Evolutionary conservation across 2,113 vertebrate genomes (phyloP).

Genomic region (Oncorhynchus masou): DNA sequence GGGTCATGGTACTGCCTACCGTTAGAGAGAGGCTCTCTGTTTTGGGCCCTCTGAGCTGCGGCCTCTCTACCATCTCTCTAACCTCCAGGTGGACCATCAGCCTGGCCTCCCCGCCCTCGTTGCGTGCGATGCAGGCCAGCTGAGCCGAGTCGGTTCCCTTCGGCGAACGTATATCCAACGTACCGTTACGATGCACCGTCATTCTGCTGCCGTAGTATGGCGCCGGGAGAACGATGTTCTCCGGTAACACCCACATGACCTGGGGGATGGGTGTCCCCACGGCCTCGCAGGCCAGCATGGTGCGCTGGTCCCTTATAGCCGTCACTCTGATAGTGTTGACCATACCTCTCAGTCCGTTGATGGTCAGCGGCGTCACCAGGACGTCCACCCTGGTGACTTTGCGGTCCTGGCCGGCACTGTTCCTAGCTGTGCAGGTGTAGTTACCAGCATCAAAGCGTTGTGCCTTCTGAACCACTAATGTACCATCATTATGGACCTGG

Average conservation of each 20-base stretch:
- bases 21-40: conserved; percentile 73
- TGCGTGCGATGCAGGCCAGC: conserved; percentile 82
- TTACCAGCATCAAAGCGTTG: conserved; percentile 88
- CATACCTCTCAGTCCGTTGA: conserved; percentile 73
- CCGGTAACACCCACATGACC: conserved; percentile 86
- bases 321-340: conserved; percentile 66
- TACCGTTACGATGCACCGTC: conserved; percentile 86
- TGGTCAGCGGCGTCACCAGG: conserved; percentile 74
- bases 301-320: conserved; percentile 67
- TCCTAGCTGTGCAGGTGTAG: conserved; percentile 84
- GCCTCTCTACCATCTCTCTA: conserved; percentile 63
- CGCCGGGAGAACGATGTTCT: conserved; percentile 82
- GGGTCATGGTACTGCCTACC: conserved; percentile 77
- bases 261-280: conserved; percentile 79
- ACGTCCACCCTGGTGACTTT: conserved; percentile 75
- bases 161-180: conserved; percentile 79
- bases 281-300: conserved; percentile 78
- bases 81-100: conserved; percentile 79
- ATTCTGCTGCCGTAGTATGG: conserved; percentile 83
- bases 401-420: conserved; percentile 80
- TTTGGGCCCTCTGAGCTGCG: conserved; percentile 65
- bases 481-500: conserved; percentile 78
- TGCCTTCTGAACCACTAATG: conserved; percentile 80
- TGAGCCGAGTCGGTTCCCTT: conserved; percentile 75
- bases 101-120: conserved; percentile 85